Evolutionary conservation across 2,797 vertebrate genomes (phyloP), one percentile per base, ranked within the genome.

Genomic region (Stomatorhinus walkeri): DNA sequence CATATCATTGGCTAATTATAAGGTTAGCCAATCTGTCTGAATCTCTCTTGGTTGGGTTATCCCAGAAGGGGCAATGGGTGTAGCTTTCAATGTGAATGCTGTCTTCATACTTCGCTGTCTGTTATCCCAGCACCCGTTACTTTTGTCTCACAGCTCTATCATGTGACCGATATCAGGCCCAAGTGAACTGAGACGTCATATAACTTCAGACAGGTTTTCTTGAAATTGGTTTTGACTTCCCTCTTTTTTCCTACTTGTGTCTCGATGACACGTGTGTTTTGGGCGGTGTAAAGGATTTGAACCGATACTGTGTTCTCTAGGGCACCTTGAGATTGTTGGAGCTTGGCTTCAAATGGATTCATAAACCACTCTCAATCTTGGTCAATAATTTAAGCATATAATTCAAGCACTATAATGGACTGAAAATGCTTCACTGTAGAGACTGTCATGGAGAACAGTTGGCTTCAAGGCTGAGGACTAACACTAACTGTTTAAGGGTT

Each of bases 321-420:
- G 49, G 48, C 59, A 68, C 56, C 12, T 36, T 14, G 32, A 4
- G 28, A 72, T 46, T 85, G 81, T 43, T 84, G 49, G 88, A 88
- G 87, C 81, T 87, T 87, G 85, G 91, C 90, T 88, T 88, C 81
- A 87, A 87, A 83, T 68, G 87, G 61, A 87, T 91, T 92, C 89
- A 87, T 90, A 88, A 91, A 90, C 88, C 90, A 89, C 91, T 91
- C 91, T 90, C 91, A 89, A 88, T 90, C 93, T 91, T 92, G 92
- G 93, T 95, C 90, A 95, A 95, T 95, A 93, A 95, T 94, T 93
- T 90, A 94, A 92, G 90, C 90, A 88, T 91, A 87, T 88, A 91
- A 92, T 92, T 92, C 88, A 85, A 90, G 89, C 89, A 88, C 90
- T 91, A 91, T 91, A 94, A 76, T 76, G 68, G 68, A 76, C 32